A percentile compares a stretch with the other conserved stretches of the same genome.
phyloP scores from a whole-genome alignment of 2,888 invertebrate genomes.

The Amaurobius ferox region DNA sequence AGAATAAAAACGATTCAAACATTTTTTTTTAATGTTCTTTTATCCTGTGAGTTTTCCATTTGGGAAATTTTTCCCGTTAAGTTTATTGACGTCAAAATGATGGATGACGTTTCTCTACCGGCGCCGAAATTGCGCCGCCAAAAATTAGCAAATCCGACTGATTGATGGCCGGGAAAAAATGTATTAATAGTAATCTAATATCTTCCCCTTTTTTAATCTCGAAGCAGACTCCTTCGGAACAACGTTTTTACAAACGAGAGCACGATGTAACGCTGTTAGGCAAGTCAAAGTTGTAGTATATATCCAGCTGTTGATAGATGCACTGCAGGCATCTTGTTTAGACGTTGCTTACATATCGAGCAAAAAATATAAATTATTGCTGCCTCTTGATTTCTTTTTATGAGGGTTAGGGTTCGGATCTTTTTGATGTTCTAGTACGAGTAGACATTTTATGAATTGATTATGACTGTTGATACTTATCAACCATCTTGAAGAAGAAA shows the following conservation, averaged over 20 bases:
- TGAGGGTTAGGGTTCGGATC: neutral
- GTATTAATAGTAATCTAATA: conserved; percentile 53
- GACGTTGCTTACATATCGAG: conserved; percentile 3
- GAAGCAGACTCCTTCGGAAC: neutral
- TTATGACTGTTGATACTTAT: conserved; percentile 3
- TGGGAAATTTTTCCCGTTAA: neutral
- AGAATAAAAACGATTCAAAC: too few species aligned
- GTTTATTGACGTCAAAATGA: neutral
- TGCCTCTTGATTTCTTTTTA: conserved; percentile 7
- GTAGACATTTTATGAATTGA: conserved; percentile 12
- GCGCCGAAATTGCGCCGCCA: conserved; percentile 35
- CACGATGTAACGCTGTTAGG: conserved; percentile 51
- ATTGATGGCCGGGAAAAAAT: conserved; percentile 37
- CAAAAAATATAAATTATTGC: conserved; percentile 9
- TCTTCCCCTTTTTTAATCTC: neutral
- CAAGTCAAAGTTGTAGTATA: conserved; percentile 27
- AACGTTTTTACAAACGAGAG: conserved; percentile 35
- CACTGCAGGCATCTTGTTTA: conserved; percentile 16
- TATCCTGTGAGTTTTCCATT: too few species aligned
- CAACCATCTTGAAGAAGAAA: neutral
- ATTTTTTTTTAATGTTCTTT: too few species aligned
- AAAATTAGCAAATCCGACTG: conserved; percentile 33
- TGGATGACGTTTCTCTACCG: neutral
- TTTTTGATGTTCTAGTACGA: conserved; percentile 1
- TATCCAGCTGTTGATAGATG: conserved; percentile 13